These are phyloP conservation scores for Sebastes itinus DNA, from an alignment of 2,797 vertebrate species.

Conservation along the genomic window DNA sequence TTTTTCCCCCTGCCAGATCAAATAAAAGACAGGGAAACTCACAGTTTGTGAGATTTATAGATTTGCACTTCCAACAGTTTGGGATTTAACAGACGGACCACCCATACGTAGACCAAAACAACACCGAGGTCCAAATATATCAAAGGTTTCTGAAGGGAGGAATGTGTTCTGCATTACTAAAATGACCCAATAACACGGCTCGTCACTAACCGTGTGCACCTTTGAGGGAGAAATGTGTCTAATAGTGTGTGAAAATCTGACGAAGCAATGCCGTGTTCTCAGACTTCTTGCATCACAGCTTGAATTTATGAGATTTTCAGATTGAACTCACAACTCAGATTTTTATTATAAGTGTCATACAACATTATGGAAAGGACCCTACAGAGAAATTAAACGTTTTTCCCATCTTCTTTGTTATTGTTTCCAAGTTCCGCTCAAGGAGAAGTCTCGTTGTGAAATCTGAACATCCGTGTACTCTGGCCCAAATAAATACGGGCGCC, in stretches of 20 bases:
- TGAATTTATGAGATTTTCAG: neutral
- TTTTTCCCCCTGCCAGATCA: neutral
- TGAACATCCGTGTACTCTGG: no score
- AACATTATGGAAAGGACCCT: no score
- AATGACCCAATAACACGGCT: neutral
- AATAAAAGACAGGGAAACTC: neutral
- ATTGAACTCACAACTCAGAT: rapidly evolving
- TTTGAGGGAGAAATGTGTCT: neutral
- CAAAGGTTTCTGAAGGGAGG: neutral
- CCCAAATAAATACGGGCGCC: no score
- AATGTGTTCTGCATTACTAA: neutral
- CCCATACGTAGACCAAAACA: slow-evolving; percentile 2
- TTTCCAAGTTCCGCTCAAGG: no score
- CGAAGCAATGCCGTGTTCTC: neutral
- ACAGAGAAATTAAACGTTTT: no score
- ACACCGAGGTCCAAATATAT: neutral
- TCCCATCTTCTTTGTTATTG: no score
- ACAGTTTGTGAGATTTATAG: slow-evolving; percentile 13
- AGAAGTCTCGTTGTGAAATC: no score
- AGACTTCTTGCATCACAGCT: neutral
- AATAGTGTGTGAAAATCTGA: neutral
- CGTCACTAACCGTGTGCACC: neutral
- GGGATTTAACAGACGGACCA: slow-evolving; percentile 16
- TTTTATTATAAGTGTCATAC: no score
- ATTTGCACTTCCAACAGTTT: neutral